These are phyloP conservation scores for Apteryx mantelli DNA, from an alignment of 2,113 vertebrate genomes.

Conservation along the genomic window DNA sequence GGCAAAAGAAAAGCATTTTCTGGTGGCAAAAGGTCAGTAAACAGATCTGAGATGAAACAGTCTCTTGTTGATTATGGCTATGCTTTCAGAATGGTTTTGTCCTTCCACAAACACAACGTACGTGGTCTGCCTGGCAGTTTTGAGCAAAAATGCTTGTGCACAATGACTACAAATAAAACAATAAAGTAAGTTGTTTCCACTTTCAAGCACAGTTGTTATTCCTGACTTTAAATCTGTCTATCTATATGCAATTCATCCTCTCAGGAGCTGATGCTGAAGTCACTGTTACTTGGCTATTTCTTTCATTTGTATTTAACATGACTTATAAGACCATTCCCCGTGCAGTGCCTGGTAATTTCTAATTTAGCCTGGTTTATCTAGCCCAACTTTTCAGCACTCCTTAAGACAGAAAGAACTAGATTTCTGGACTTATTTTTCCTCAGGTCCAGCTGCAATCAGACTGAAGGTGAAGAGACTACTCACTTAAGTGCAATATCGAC, in stretches of 20 bases:
- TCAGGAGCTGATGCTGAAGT: constrained; percentile 10
- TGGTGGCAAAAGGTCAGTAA: constrained; percentile 27
- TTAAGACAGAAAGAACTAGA: constrained; percentile 13
- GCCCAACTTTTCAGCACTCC: not conserved
- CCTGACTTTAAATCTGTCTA: not conserved
- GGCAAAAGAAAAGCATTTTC: not conserved
- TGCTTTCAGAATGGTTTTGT: not conserved
- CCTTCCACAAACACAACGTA: not conserved
- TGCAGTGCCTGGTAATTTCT: not conserved
- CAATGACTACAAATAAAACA: constrained; percentile 2
- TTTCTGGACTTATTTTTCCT: constrained; percentile 11
- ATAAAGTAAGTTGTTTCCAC: not conserved
- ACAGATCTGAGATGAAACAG: not conserved
- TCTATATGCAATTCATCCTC: not conserved
- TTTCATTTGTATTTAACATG: constrained; percentile 1
- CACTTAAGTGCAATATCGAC: not conserved
- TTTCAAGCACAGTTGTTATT: not conserved
- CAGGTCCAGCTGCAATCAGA: not conserved
- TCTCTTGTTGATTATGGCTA: not conserved
- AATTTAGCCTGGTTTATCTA: constrained; percentile 25
- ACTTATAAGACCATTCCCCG: not conserved
- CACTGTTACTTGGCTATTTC: constrained; percentile 13
- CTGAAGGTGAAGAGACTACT: constrained; percentile 19
- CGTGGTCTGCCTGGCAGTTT: not conserved
- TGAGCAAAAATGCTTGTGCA: not conserved